Evolutionary conservation across 2,797 vertebrate genomes (phyloP).

Genomic region (Falco cherrug): DNA sequence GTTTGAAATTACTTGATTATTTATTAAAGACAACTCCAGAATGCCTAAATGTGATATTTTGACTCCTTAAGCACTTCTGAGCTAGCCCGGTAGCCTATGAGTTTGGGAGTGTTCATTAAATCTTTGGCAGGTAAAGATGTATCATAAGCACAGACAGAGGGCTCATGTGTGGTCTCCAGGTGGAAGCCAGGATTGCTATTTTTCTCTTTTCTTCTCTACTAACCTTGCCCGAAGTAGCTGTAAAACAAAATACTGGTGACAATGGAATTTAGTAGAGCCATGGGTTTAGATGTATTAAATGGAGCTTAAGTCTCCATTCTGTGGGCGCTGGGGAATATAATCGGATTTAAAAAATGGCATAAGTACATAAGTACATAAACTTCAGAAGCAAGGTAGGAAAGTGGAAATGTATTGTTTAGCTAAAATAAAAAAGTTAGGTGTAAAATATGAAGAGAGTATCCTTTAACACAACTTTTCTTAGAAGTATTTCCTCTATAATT

Average conservation of each 20-base stretch:
- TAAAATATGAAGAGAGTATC: neutral
- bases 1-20: constrained; percentile 38
- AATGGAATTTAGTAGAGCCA: neutral
- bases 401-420: neutral
- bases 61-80: neutral
- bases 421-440: neutral
- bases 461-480: neutral
- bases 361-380: neutral
- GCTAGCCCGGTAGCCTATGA: neutral
- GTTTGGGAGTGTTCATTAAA: neutral
- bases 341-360: neutral
- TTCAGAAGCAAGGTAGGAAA: neutral
- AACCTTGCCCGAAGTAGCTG: neutral
- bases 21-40: constrained; percentile 3
- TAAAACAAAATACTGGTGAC: neutral
- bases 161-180: neutral
- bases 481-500: neutral
- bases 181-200: neutral
- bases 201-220: neutral
- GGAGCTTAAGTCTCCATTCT: neutral
- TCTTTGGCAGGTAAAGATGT: neutral
- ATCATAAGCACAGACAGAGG: neutral
- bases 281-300: neutral
- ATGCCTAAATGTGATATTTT: neutral
- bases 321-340: neutral